These are phyloP conservation scores for Caenorhabditis uteleia DNA, from an alignment of 2,888 invertebrate species.

Conservation along the genomic window DNA sequence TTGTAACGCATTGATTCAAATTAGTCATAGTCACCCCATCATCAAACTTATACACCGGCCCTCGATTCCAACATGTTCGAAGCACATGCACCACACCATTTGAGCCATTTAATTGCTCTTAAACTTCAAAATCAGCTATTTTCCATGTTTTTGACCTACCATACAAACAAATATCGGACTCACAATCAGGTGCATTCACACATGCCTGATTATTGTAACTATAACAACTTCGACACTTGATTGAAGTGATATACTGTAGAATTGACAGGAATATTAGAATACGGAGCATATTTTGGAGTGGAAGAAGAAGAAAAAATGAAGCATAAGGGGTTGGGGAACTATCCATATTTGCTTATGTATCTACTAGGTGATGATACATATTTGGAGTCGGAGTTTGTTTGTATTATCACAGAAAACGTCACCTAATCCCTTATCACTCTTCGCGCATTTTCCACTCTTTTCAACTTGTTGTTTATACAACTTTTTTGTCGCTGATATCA, in stretches of 20 bases:
- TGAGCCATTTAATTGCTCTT: slow-evolving; percentile 25
- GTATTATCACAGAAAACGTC: no score
- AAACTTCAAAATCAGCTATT: not conserved
- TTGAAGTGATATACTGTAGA: no score
- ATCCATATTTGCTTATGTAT: slow-evolving; percentile 15
- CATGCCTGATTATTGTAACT: slow-evolving; percentile 47
- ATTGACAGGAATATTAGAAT: no score
- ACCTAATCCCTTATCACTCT: no score
- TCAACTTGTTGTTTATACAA: no score
- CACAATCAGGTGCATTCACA: slow-evolving; percentile 41
- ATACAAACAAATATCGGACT: slow-evolving; percentile 29
- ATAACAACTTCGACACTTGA: slow-evolving; percentile 40
- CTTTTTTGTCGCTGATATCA: no score
- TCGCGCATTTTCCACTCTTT: no score
- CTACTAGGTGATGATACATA: slow-evolving; percentile 14
- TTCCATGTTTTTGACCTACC: slow-evolving; percentile 8
- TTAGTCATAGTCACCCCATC: slow-evolving; percentile 31
- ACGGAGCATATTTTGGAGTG: not conserved
- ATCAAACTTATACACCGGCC: slow-evolving; percentile 27
- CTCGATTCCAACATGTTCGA: slow-evolving; percentile 26
- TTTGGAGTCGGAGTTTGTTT: no score
- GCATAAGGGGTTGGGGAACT: slow-evolving; percentile 17
- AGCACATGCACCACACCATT: slow-evolving; percentile 31
- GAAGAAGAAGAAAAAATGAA: slow-evolving; percentile 7
- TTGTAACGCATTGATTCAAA: slow-evolving; percentile 36